phyloP scores from a whole-genome alignment of 2,113 vertebrate species.

The Ptyas mucosa region DNA sequence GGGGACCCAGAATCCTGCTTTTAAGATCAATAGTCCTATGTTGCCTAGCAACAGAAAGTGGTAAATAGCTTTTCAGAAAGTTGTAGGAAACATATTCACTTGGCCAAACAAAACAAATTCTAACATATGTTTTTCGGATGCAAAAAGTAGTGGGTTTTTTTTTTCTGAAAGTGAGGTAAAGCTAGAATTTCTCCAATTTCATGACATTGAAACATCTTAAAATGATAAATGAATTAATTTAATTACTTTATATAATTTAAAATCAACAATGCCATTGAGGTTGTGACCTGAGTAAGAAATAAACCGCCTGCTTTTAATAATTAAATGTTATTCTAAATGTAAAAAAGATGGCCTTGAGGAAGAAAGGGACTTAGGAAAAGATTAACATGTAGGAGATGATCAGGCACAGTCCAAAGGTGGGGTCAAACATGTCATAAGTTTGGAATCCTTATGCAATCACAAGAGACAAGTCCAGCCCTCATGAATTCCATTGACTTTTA shows the following conservation, averaged over 20 bases:
- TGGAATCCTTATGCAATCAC: neutral
- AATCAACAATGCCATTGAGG: neutral
- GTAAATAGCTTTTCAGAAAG: conserved; percentile 1
- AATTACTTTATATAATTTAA: neutral
- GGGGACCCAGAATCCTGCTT: neutral
- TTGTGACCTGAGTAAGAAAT: neutral
- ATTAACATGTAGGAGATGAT: neutral
- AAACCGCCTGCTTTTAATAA: neutral
- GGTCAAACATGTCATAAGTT: neutral
- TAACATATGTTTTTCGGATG: neutral
- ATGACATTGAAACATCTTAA: neutral
- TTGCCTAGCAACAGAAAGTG: conserved; percentile 13
- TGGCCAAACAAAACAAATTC: neutral
- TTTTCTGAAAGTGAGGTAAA: neutral
- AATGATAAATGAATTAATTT: neutral
- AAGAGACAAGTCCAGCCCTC: neutral
- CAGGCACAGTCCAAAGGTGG: neutral
- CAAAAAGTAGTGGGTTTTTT: neutral
- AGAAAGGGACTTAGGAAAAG: neutral
- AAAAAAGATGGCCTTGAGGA: neutral
- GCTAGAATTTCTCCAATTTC: neutral
- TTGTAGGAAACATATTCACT: neutral
- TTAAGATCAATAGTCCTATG: neutral
- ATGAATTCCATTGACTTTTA: neutral
- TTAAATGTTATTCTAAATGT: neutral